These are phyloP conservation scores for Romanogobio albipinnatus DNA, from an alignment of 2,113 vertebrate genomes.

Conservation along the genomic window DNA sequence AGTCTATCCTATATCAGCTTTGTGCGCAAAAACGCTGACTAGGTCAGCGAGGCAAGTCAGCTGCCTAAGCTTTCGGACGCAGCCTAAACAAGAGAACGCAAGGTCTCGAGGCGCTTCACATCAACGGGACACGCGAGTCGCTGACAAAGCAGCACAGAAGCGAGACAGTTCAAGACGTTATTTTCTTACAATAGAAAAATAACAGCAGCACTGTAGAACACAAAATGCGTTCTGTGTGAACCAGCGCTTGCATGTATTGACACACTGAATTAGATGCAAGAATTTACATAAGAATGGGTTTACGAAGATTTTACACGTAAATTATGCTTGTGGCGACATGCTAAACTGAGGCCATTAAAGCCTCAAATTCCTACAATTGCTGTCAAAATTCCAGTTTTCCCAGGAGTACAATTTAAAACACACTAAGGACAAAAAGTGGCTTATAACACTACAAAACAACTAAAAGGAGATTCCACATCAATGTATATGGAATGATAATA, in stretches of 20 bases:
- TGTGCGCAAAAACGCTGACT: too few relatives aligned
- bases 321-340: background rate
- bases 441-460: conserved; percentile 5
- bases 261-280: too few relatives aligned
- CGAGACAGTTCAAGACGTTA: too few relatives aligned
- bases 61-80: too few relatives aligned
- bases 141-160: too few relatives aligned
- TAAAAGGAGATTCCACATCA: conserved; percentile 8
- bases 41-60: too few relatives aligned
- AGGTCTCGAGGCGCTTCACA: too few relatives aligned
- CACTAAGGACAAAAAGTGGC: background rate
- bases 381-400: conserved; percentile 36
- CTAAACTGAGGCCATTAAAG: background rate
- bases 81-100: too few relatives aligned
- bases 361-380: background rate
- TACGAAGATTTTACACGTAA: background rate
- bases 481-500: background rate
- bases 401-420: background rate
- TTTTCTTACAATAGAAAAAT: background rate
- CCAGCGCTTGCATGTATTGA: background rate
- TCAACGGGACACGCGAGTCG: too few relatives aligned
- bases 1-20: too few relatives aligned
- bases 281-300: background rate
- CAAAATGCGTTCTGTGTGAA: background rate
- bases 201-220: background rate